These are phyloP conservation scores for Phocoena sinus DNA, from an alignment of 2,113 vertebrate species.

Conservation along the genomic window DNA sequence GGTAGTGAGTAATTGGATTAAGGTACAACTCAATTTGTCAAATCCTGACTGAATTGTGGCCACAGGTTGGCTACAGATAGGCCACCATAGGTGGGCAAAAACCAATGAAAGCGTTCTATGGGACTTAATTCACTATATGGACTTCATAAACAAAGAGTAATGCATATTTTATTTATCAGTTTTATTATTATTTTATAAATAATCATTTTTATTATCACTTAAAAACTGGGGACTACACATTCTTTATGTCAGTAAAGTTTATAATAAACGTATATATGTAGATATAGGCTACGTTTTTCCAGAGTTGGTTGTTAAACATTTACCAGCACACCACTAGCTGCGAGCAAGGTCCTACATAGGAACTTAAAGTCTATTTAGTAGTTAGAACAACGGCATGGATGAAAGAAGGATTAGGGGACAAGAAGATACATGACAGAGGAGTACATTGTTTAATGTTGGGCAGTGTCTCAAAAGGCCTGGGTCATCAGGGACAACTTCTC, in stretches of 20 bases:
- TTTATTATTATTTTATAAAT: too few relatives aligned
- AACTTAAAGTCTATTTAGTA: neutral
- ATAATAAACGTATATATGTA: neutral
- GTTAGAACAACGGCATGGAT: neutral
- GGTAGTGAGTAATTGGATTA: neutral
- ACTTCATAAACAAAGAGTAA: neutral
- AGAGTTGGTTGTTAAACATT: neutral
- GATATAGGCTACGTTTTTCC: neutral
- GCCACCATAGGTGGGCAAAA: neutral
- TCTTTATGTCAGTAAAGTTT: neutral
- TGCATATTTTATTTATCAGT: neutral
- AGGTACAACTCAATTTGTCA: neutral
- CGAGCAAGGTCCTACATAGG: neutral
- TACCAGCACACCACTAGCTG: neutral
- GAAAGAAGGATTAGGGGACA: neutral
- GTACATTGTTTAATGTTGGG: neutral
- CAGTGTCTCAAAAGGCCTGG: neutral
- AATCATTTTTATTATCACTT: neutral
- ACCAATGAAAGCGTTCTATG: neutral
- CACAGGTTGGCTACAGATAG: neutral
- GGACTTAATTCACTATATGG: neutral
- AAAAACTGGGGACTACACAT: neutral
- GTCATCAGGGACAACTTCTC: neutral
- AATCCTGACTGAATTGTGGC: neutral
- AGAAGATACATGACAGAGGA: neutral